These are phyloP conservation scores for Zelostemma sp. DNA, from an alignment of 1,140 invertebrate genomes.

Conservation along the genomic window DNA sequence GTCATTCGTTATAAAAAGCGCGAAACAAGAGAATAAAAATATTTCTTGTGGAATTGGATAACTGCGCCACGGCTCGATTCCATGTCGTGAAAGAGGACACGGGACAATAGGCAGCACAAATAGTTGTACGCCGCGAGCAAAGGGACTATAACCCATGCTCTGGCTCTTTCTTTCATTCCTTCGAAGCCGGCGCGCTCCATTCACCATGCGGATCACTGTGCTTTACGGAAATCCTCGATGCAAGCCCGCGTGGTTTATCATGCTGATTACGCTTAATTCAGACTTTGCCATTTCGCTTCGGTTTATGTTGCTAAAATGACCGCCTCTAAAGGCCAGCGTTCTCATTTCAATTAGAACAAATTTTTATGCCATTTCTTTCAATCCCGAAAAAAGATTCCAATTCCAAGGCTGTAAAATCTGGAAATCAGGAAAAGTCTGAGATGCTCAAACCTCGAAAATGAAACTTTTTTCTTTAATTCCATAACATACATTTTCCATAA, in stretches of 20 bases:
- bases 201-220: constrained; percentile 12
- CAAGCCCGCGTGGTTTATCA: constrained; percentile 9
- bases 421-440: no score
- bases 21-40: constrained; percentile 22
- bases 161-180: constrained; percentile 20
- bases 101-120: constrained; percentile 23
- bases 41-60: constrained; percentile 8
- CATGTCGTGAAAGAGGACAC: constrained; percentile 11
- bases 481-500: no score
- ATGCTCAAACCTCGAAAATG: no score
- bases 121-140: constrained; percentile 19
- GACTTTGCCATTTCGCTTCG: neutral
- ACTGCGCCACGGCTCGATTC: constrained; percentile 1
- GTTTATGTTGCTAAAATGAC: neutral
- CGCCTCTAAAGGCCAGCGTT: neutral
- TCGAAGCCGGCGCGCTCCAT: constrained; percentile 3
- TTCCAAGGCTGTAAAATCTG: neutral
- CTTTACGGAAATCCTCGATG: constrained; percentile 22
- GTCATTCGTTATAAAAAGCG: no score
- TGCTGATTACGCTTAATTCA: neutral
- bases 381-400: neutral
- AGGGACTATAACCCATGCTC: constrained; percentile 2
- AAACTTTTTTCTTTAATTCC: no score
- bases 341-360: neutral
- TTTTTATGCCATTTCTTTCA: neutral